These are phyloP conservation scores for Amphimallon solstitiale DNA, from an alignment of 2,888 invertebrate species.

Conservation along the genomic window DNA sequence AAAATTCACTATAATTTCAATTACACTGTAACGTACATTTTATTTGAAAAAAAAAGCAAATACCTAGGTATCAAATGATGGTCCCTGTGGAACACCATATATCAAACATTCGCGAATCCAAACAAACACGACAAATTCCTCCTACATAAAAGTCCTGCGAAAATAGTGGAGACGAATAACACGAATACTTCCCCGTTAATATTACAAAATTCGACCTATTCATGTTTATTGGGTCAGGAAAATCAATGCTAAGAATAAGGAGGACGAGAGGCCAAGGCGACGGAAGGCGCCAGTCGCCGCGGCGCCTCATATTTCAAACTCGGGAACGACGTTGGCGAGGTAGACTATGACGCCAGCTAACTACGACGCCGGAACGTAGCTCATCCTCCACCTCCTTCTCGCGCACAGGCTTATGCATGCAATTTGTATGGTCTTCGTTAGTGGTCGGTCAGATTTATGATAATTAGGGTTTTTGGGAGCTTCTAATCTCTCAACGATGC, in stretches of 20 bases:
- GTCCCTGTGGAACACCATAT: too few species aligned
- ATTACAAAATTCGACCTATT: constrained; percentile 22
- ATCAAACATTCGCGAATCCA: background rate
- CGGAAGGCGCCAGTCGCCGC: constrained; percentile 18
- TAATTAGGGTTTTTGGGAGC: constrained; percentile 26
- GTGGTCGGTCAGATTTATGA: constrained; percentile 21
- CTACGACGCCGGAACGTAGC: background rate
- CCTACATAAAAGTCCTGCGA: background rate
- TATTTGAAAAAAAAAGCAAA: too few species aligned
- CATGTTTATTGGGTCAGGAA: constrained; percentile 17
- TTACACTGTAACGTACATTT: too few species aligned
- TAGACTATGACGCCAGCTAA: too few species aligned
- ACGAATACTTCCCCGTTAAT: constrained; percentile 15
- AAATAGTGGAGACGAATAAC: background rate
- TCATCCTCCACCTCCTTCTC: background rate
- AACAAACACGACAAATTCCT: background rate
- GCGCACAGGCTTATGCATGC: too few species aligned
- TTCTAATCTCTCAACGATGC: constrained; percentile 26
- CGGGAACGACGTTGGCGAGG: background rate
- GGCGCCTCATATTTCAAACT: constrained; percentile 23
- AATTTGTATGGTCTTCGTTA: constrained; percentile 8
- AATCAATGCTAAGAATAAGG: constrained; percentile 21
- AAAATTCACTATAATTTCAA: too few species aligned
- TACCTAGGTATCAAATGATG: too few species aligned
- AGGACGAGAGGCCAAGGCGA: constrained; percentile 18